phyloP scores from a whole-genome alignment of 2,113 vertebrate genomes.

The Baryphthengus martii region DNA sequence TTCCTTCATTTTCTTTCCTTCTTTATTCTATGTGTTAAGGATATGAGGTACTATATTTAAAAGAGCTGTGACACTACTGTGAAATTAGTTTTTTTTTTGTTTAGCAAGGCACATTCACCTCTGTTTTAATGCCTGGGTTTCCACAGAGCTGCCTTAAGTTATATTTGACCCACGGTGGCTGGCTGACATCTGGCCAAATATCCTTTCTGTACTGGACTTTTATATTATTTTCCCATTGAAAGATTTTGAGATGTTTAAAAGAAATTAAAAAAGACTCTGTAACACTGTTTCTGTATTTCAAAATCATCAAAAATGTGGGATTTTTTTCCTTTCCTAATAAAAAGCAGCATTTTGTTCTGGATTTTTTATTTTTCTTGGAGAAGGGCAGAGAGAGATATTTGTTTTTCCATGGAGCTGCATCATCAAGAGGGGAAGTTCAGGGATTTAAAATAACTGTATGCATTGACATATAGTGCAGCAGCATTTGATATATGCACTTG shows the following conservation, averaged over 20 bases:
- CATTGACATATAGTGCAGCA: neutral
- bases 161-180: neutral
- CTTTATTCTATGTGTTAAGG: neutral
- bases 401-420: neutral
- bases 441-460: neutral
- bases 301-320: neutral
- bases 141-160: neutral
- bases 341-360: neutral
- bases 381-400: neutral
- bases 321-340: neutral
- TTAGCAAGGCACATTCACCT: neutral
- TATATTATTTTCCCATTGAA: neutral
- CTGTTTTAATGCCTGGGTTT: neutral
- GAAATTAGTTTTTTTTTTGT: neutral
- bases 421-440: neutral
- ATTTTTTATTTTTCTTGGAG: neutral
- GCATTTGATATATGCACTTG: neutral
- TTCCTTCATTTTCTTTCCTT: neutral
- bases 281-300: neutral
- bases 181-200: neutral
- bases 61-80: neutral
- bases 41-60: neutral
- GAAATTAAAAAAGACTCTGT: neutral
- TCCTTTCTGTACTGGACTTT: neutral
- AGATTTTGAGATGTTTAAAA: neutral